Percentiles rank a stretch among this genome's conserved stretches.
Evolutionary conservation across 2,113 vertebrate species (phyloP).

Genomic region (Vidua chalybeata): DNA sequence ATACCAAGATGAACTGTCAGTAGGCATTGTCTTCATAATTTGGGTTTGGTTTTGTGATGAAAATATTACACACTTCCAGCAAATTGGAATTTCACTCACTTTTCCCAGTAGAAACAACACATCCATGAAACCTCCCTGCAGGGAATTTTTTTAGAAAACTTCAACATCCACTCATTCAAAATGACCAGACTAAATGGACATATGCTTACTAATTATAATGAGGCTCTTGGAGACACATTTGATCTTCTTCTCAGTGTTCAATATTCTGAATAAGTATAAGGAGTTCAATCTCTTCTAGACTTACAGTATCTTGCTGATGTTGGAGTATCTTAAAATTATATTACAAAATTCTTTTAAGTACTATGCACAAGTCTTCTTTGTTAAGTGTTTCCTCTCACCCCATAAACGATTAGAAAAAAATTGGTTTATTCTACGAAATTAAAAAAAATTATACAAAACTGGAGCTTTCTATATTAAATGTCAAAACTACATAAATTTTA

Average conservation of each 20-base stretch:
- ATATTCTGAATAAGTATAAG: background rate
- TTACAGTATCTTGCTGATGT: background rate
- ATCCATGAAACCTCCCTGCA: background rate
- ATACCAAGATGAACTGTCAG: background rate
- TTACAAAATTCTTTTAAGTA: background rate
- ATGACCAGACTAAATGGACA: background rate
- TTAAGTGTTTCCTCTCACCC: accelerated
- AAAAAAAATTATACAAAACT: background rate
- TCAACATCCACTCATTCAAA: background rate
- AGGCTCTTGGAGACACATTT: background rate
- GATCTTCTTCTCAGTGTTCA: background rate
- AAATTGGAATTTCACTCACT: background rate
- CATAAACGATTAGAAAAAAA: background rate
- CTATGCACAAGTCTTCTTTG: background rate
- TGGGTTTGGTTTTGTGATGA: background rate
- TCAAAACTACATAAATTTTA: background rate
- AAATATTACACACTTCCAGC: background rate
- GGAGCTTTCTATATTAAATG: background rate
- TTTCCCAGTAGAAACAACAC: background rate
- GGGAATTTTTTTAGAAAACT: background rate
- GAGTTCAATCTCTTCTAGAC: background rate
- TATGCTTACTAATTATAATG: background rate
- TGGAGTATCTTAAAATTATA: background rate
- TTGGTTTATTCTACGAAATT: accelerated
- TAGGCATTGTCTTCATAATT: background rate